Conservation (phyloP, 2,113 vertebrate species). For the Neopipo cinnamomea region DNA sequence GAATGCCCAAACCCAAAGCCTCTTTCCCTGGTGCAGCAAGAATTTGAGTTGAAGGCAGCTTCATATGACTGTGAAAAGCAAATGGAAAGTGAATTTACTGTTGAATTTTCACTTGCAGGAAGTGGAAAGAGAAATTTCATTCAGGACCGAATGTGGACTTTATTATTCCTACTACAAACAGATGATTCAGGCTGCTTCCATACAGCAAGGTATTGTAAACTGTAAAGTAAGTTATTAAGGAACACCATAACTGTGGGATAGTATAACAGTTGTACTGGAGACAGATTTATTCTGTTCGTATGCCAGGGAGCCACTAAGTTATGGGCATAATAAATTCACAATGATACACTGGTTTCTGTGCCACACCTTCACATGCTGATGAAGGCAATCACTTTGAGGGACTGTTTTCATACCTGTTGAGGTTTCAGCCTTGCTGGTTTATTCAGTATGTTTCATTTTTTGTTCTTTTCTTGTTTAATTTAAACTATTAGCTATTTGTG, state of each 20-base stretch:
- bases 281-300: not conserved
- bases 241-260: not conserved
- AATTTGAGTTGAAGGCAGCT: not conserved
- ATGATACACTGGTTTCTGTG: not conserved
- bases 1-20: not conserved
- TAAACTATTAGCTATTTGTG: not conserved
- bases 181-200: conserved; percentile 89
- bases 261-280: not conserved
- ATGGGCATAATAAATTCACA: not conserved
- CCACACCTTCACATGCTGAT: not conserved
- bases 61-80: not conserved
- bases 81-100: not conserved
- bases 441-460: not conserved
- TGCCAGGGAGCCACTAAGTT: not conserved
- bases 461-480: not conserved
- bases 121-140: conserved; percentile 97
- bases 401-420: not conserved
- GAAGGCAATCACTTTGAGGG: not conserved
- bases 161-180: conserved; percentile 99
- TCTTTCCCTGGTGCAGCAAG: not conserved
- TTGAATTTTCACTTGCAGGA: conserved; percentile 80
- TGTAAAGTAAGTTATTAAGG: conserved; percentile 46
- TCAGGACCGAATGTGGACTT: conserved; percentile 95
- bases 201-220: conserved; percentile 85
- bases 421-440: not conserved